Base-by-base conservation (phyloP, 1,140 invertebrate species). In the Cyphomyrmex costatus region DNA sequence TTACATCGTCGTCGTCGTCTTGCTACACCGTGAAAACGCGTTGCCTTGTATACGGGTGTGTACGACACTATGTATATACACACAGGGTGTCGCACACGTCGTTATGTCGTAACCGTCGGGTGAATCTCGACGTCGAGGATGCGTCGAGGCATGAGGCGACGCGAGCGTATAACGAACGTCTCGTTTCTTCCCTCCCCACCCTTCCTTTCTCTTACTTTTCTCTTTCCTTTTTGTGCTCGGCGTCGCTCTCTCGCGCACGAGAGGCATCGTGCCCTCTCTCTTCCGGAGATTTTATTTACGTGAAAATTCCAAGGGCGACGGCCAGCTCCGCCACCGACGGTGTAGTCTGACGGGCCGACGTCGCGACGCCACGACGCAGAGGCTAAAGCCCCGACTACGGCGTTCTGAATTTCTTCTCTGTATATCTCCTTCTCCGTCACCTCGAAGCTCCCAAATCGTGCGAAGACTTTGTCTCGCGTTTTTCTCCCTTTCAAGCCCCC, bases 281-380 rank as follows among this genome's bases (percentile, higher is more conserved):
- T 85, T 80, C 74, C 86, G 74, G 84, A 88, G 86, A 89, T 91
- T 93, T 92, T 92, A 92, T 92, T 90, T 92, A 89, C 88, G 91
- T 86, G 70, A 86, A 93, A 92, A 92, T 92, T 91, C 88, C 86
- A 91, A 91, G 86, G 88, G 86, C 90, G 90, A 92, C 88, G 90
- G 85, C 87, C 89, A 86, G 88, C 86, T 21, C 7, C 91, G 63
- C 63, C 77, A 66, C 66, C 88, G 85, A 87, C 84, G 85, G 80
- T 79, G 84, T 60, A 68, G 74, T 87, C 90, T 92, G 92, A 91
- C 91, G 88, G 88, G 79, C 84, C 79, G 88, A 88, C 74, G 83
- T 66, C 78, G 86, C 84, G 70, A 85, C 87, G 86, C 84, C 88
- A 56, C 46, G 82, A 58, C 70, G 36, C 70, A 24, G 65, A 84